Conservation (phyloP, 2,888 invertebrate genomes). For the Pristionchus entomophagus region DNA sequence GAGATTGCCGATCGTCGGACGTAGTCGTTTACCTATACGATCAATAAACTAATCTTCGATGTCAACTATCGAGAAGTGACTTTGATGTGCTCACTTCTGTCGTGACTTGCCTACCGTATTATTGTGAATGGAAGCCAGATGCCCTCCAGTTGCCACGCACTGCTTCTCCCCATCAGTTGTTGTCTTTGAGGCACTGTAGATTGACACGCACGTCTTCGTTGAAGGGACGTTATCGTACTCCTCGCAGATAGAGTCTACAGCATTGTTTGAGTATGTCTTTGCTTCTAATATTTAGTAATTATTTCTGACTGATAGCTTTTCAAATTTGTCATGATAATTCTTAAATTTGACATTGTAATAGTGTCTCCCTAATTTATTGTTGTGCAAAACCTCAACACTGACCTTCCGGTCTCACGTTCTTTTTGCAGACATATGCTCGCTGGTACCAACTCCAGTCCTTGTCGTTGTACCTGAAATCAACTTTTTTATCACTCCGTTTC, state of each 20-base stretch:
- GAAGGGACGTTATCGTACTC: background rate
- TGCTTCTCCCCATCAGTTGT: background rate
- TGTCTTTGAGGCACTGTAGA: background rate
- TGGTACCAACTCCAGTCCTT: conserved; percentile 1
- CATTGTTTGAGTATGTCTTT: no score
- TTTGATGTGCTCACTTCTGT: no score
- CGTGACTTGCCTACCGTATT: background rate
- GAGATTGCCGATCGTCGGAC: background rate
- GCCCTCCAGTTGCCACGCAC: background rate
- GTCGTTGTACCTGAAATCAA: background rate
- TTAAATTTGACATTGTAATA: no score
- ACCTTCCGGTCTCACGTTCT: background rate
- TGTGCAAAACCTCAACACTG: no score
- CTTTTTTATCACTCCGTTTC: no score
- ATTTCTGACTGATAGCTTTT: no score
- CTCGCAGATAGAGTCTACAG: background rate
- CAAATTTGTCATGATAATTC: no score
- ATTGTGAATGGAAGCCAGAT: background rate
- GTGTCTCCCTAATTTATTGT: no score
- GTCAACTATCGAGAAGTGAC: background rate
- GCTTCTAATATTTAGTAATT: no score
- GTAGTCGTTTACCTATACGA: conserved; percentile 15
- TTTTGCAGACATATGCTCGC: background rate
- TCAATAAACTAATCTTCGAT: background rate
- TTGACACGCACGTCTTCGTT: conserved; percentile 11